Evolutionary conservation across 64 coral and sea anemone species (phyloP).

Genomic region (Dendronephthya gigantea): DNA sequence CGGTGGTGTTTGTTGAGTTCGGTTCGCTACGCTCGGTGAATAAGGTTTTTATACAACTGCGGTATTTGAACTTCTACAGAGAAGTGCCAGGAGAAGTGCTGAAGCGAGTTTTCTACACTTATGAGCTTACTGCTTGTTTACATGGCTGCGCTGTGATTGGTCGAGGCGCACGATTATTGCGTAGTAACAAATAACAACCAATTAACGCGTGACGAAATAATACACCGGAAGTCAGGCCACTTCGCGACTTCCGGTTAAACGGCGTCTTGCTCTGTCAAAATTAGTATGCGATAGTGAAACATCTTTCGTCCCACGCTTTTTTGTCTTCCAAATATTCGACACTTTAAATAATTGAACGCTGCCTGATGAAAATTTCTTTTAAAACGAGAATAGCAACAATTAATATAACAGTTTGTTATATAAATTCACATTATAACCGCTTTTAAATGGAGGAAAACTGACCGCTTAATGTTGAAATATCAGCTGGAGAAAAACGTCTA

Average conservation of each 20-base stretch:
- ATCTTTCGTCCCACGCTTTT: background rate
- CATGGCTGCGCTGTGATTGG: conserved; percentile 14
- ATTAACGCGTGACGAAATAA: conserved; percentile 22
- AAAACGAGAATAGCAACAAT: background rate
- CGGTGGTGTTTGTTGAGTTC: background rate
- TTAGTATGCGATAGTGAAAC: background rate
- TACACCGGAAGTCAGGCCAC: background rate
- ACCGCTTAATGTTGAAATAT: too few relatives aligned
- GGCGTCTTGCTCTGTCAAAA: background rate
- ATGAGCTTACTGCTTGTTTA: background rate
- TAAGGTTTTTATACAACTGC: background rate
- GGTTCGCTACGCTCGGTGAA: background rate
- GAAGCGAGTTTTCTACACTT: background rate
- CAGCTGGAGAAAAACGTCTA: background rate
- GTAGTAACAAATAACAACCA: conserved; percentile 25
- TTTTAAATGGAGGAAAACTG: background rate
- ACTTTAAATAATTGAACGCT: background rate
- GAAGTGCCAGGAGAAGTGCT: conserved; percentile 17
- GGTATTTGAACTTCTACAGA: conserved; percentile 3
- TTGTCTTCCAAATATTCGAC: background rate
- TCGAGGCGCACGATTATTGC: background rate
- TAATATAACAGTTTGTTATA: too few relatives aligned
- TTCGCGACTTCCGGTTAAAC: background rate
- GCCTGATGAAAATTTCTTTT: background rate
- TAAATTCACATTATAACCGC: background rate